Conservation (phyloP, 2,113 vertebrate genomes). For the Sorex fumeus region DNA sequence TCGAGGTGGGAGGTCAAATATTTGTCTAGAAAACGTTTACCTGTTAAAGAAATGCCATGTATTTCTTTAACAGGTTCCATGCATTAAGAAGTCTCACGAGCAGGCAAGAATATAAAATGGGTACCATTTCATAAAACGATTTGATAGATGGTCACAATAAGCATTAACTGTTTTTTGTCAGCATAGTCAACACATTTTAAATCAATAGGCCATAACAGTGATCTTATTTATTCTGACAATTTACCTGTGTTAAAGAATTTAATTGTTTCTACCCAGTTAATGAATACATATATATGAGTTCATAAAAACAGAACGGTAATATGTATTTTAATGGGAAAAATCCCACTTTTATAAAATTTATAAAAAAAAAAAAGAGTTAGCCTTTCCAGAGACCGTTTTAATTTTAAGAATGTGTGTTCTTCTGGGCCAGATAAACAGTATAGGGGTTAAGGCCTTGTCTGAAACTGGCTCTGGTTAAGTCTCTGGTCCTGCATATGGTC, state of each 20-base stretch:
- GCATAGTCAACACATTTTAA: slow-evolving; percentile 67
- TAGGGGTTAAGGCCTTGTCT: too few relatives aligned
- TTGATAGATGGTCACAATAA: slow-evolving; percentile 83
- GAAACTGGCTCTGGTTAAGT: too few relatives aligned
- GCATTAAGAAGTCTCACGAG: slow-evolving; percentile 82
- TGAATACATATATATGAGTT: slow-evolving; percentile 68
- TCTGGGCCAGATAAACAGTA: too few relatives aligned
- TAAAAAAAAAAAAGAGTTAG: too few relatives aligned
- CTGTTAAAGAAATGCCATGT: neutral
- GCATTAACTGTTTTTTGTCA: slow-evolving; percentile 63
- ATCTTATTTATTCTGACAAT: slow-evolving; percentile 66
- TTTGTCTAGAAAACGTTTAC: slow-evolving; percentile 87
- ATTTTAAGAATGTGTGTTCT: neutral
- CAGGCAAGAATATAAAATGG: slow-evolving; percentile 74
- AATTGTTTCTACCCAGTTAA: slow-evolving; percentile 67
- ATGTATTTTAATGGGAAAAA: neutral
- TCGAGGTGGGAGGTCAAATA: slow-evolving; percentile 86
- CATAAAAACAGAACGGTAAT: slow-evolving; percentile 72
- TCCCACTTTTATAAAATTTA: slow-evolving; percentile 69
- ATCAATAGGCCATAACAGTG: slow-evolving; percentile 52
- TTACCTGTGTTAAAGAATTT: slow-evolving; percentile 71
- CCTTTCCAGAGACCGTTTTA: neutral
- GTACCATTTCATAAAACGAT: slow-evolving; percentile 78
- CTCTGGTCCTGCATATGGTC: too few relatives aligned
- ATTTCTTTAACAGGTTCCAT: slow-evolving; percentile 84